Evolutionary conservation across 1,140 invertebrate genomes (phyloP).

Genomic region (Drosophila punjabiensis): DNA sequence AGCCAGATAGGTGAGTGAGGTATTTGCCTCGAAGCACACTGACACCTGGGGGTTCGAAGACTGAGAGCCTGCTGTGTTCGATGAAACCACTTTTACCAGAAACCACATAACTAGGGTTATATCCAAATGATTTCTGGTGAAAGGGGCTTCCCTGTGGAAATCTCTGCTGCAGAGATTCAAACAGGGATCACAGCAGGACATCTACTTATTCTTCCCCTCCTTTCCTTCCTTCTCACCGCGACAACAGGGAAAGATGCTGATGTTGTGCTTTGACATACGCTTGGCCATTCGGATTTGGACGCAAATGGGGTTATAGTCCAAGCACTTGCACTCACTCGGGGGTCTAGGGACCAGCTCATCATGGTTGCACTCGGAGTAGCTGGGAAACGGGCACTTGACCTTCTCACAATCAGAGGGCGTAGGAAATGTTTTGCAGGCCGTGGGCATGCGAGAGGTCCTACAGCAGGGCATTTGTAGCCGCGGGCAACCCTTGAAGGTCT

Average conservation of each 20-base stretch:
- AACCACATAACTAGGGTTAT: background rate
- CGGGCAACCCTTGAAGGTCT: conserved; percentile 8
- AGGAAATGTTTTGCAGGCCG: background rate
- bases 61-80: conserved; percentile 14
- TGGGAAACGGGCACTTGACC: conserved; percentile 61
- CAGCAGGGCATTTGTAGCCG: conserved; percentile 53
- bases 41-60: background rate
- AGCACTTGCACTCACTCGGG: conserved; percentile 37
- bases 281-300: background rate
- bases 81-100: background rate
- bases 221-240: background rate
- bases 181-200: background rate
- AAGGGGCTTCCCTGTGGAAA: background rate
- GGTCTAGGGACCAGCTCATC: conserved; percentile 9
- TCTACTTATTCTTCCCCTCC: too few species aligned
- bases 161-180: background rate
- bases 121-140: background rate
- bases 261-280: background rate
- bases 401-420: conserved; percentile 20
- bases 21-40: background rate
- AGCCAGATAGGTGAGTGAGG: background rate
- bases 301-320: background rate
- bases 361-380: conserved; percentile 57
- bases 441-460: conserved; percentile 40
- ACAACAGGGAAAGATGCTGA: background rate